phyloP scores from a whole-genome alignment of 2,113 vertebrate species.

The Sardina pilchardus region DNA sequence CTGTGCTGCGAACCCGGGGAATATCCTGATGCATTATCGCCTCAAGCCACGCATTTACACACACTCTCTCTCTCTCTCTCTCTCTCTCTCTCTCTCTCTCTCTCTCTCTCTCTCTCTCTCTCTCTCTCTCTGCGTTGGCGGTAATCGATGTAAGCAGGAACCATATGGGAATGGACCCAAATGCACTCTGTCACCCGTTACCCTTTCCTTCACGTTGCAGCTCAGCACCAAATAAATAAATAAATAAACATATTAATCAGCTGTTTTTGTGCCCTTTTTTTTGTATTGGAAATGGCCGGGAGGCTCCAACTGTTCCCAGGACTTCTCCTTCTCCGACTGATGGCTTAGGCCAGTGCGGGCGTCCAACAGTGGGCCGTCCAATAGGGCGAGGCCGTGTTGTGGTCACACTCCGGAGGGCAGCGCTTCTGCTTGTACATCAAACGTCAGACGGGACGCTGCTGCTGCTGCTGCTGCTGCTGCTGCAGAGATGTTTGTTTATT shows the following conservation, averaged over 20 bases:
- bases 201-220: neutral
- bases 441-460: conserved; percentile 16
- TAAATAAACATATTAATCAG: conserved; percentile 39
- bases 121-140: neutral
- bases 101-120: too few relatives aligned
- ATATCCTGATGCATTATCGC: neutral
- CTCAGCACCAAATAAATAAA: conserved; percentile 2
- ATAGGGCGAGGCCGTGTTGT: conserved; percentile 23
- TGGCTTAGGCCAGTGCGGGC: conserved; percentile 26
- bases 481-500: conserved; percentile 36
- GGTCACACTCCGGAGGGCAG: too few relatives aligned
- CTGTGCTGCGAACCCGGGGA: neutral
- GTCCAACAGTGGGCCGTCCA: too few relatives aligned
- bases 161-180: conserved; percentile 21
- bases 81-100: too few relatives aligned
- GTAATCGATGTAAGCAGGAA: neutral
- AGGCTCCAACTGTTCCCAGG: conserved; percentile 9
- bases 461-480: neutral
- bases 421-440: conserved; percentile 32
- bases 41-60: neutral
- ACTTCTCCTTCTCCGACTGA: conserved; percentile 19
- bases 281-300: conserved; percentile 28
- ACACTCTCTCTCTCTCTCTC: too few relatives aligned
- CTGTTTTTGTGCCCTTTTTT: conserved; percentile 22
- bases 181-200: conserved; percentile 32